Evolutionary conservation across 2,797 vertebrate species (phyloP).

Genomic region (Astyanax mexicanus): DNA sequence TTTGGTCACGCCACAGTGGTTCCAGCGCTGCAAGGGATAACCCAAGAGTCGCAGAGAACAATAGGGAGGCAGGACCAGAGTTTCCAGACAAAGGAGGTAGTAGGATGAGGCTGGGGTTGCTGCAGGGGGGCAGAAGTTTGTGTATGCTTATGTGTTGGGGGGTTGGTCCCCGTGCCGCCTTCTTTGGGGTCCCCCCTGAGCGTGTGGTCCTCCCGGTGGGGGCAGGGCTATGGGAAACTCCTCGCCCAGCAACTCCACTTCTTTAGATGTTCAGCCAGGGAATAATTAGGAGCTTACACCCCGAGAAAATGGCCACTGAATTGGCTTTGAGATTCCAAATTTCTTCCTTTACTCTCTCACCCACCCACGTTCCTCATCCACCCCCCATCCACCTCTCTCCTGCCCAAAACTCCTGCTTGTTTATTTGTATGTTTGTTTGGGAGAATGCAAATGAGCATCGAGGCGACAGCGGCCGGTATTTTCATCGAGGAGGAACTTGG

Average conservation of each 20-base stretch:
- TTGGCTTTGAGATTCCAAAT: conserved; percentile 69
- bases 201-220: conserved; percentile 47
- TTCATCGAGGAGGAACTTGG: conserved; percentile 1
- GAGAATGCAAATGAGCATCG: conserved; percentile 46
- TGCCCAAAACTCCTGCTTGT: conserved; percentile 42
- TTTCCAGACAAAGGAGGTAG: conserved; percentile 78
- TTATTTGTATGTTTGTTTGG: conserved; percentile 52
- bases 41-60: conserved; percentile 74
- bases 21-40: conserved; percentile 78
- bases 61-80: conserved; percentile 80
- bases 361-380: background rate
- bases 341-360: conserved; percentile 29
- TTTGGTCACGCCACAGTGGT: conserved; percentile 17
- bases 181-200: conserved; percentile 11
- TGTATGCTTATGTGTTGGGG: conserved; percentile 33
- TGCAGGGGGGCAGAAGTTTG: conserved; percentile 27
- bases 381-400: too few relatives aligned
- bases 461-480: background rate
- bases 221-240: conserved; percentile 78
- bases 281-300: conserved; percentile 79
- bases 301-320: conserved; percentile 75
- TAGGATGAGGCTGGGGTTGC: conserved; percentile 76
- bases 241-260: conserved; percentile 81
- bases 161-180: conserved; percentile 25
- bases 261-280: conserved; percentile 78